phyloP scores from a whole-genome alignment of 2,888 invertebrate genomes.

The Lymantria dispar region DNA sequence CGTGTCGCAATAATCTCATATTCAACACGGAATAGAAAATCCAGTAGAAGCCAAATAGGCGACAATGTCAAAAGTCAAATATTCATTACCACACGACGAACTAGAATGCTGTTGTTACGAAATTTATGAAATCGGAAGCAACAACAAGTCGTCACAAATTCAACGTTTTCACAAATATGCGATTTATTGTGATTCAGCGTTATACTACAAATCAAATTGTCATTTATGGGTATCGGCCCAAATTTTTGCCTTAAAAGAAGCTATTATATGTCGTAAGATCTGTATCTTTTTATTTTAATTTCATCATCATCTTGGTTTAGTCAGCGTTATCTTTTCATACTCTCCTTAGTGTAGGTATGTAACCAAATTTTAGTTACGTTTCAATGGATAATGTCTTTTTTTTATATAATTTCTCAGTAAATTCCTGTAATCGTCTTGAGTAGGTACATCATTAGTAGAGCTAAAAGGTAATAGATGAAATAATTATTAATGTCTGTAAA shows the following conservation, averaged over 20 bases:
- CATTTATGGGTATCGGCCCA: slow-evolving; percentile 5
- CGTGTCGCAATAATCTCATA: slow-evolving; percentile 9
- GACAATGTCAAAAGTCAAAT: slow-evolving; percentile 74
- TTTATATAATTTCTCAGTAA: no score
- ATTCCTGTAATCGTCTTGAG: no score
- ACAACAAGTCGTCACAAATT: slow-evolving; percentile 14
- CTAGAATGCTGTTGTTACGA: slow-evolving; percentile 36
- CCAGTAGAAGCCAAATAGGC: slow-evolving; percentile 42
- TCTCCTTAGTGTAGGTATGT: no score
- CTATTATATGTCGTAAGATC: slow-evolving; percentile 1
- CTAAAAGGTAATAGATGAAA: no score
- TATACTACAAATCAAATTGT: slow-evolving; percentile 19
- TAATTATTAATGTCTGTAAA: no score
- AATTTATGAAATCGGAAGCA: slow-evolving; percentile 44
- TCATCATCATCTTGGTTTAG: background rate
- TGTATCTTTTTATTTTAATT: background rate
- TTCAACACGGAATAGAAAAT: slow-evolving; percentile 50
- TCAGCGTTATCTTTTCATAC: no score
- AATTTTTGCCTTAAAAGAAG: background rate
- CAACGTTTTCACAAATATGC: slow-evolving; percentile 29
- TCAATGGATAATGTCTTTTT: no score
- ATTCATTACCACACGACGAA: slow-evolving; percentile 50
- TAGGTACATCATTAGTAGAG: no score
- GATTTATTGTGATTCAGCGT: slow-evolving; percentile 20
- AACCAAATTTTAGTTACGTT: no score